A percentile compares a stretch with the other conserved stretches of the same genome.
These are phyloP conservation scores for Fragum fragum DNA, from an alignment of 2,888 invertebrate genomes.

Conservation along the genomic window DNA sequence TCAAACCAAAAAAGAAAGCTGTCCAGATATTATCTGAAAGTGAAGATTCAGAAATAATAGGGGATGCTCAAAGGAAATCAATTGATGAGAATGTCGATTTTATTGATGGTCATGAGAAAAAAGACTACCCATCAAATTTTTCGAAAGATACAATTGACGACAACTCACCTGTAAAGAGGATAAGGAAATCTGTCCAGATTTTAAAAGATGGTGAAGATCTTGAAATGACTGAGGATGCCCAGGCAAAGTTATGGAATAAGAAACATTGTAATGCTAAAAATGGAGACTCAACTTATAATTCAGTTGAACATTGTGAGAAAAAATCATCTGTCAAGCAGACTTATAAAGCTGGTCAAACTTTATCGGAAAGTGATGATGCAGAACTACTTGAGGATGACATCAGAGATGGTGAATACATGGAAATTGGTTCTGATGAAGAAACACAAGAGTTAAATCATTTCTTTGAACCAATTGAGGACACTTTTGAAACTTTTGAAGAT, in stretches of 20 bases:
- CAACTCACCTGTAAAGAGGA: not conserved
- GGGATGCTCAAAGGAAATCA: not conserved
- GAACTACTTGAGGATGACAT: not conserved
- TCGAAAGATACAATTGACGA: not conserved
- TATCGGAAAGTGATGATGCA: not conserved
- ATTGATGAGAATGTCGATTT: not conserved
- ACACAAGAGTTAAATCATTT: not conserved
- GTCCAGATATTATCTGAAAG: not conserved
- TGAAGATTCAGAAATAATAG: not conserved
- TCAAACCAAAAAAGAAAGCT: constrained; percentile 1
- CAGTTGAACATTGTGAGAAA: too few relatives aligned
- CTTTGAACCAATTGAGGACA: not conserved
- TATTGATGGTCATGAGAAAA: too few relatives aligned
- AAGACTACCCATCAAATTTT: too few relatives aligned
- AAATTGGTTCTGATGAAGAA: constrained; percentile 23
- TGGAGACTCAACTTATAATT: too few relatives aligned
- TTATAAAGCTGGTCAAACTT: not conserved
- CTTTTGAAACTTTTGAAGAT: not conserved
- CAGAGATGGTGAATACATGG: constrained; percentile 10
- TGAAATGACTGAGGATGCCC: not conserved
- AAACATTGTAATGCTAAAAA: too few relatives aligned
- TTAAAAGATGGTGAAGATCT: not conserved
- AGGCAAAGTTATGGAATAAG: too few relatives aligned
- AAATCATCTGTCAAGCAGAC: not conserved
- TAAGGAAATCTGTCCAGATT: not conserved